These are phyloP conservation scores for Xiphydria camelus DNA, from an alignment of 2,888 invertebrate genomes.

Conservation along the genomic window DNA sequence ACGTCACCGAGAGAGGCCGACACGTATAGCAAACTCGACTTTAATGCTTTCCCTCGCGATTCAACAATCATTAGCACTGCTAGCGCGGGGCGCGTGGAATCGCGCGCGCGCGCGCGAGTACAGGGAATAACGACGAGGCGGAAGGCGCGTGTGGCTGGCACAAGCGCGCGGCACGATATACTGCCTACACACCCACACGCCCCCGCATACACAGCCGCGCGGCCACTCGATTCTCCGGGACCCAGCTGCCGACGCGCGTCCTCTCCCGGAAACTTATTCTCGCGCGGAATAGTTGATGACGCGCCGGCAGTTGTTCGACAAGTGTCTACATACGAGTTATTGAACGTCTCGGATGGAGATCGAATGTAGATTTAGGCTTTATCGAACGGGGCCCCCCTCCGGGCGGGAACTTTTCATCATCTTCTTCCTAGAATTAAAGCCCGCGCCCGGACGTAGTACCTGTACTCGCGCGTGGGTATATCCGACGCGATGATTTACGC, in stretches of 20 bases:
- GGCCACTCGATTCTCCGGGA: neutral
- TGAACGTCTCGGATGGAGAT: constrained; percentile 32
- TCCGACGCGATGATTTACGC: no score
- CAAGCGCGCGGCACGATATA: neutral
- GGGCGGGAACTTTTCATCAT: no score
- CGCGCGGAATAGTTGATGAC: constrained; percentile 27
- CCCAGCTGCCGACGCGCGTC: constrained; percentile 3
- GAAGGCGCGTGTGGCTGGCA: neutral
- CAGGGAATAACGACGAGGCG: neutral
- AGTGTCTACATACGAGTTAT: constrained; percentile 35
- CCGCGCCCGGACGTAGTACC: no score
- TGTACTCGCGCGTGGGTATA: no score
- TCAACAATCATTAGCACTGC: constrained; percentile 2
- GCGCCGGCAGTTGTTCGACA: constrained; percentile 34
- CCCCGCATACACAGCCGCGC: no score
- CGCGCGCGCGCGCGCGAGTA: neutral
- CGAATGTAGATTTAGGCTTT: constrained; percentile 31
- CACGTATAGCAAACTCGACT: constrained; percentile 3
- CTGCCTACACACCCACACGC: neutral
- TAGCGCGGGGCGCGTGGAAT: neutral
- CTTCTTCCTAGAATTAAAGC: no score
- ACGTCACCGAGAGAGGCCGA: no score
- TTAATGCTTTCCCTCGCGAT: constrained; percentile 2
- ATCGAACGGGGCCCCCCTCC: constrained; percentile 2
- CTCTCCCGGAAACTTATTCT: constrained; percentile 20